Evolutionary conservation across 2,113 vertebrate genomes (phyloP), one percentile per base, ranked within the genome.

Genomic region (Oncorhynchus gorbuscha): DNA sequence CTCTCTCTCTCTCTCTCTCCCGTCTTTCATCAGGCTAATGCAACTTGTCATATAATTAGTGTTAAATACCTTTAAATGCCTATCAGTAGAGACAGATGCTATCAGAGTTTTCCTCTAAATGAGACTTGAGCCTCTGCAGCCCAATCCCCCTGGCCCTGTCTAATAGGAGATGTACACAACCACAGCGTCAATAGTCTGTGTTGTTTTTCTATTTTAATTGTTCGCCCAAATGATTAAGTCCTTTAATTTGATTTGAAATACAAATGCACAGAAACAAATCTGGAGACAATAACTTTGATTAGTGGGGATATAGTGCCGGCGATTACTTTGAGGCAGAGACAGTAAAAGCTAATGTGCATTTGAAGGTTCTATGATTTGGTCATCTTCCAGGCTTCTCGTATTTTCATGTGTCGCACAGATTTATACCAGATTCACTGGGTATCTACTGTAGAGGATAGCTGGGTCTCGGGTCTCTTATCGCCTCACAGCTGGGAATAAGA

Each of bases 51-150:
- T 39, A 18, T 35, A 61, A 73, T 62, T 39, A 58, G 9, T 49
- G 61, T 26, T 74, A 28, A 28, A 48, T 74, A 20, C 61, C 65
- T 66, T 22, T 24, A 45, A 45, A 24, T 67, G 65, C 13, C 28
- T 22, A 28, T 26, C 22, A 22, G 22, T 51, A 91, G 16, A 26
- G 24, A 20, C 14, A 18, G n/a, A 71, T 68, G 66, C 66, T 68
- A 68, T 68, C 66, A 68, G 66, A 28, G 3, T 68, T 32, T 32
- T 68, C 28, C 22, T 64, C 65, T 67, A 30, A 30, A 67, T 30
- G 65, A 30, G 65, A 30, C 14, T 28, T 26, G 65, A 32, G 26
- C 14, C 62, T 65, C 11, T 65, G 22, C 62, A 65, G 24, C 62
- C 26, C 22, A 65, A 65, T 65, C 22, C 61, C 61, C 55, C 55